These are phyloP conservation scores for Myiotriccus ornatus DNA, from an alignment of 2,797 vertebrate genomes.

Conservation along the genomic window DNA sequence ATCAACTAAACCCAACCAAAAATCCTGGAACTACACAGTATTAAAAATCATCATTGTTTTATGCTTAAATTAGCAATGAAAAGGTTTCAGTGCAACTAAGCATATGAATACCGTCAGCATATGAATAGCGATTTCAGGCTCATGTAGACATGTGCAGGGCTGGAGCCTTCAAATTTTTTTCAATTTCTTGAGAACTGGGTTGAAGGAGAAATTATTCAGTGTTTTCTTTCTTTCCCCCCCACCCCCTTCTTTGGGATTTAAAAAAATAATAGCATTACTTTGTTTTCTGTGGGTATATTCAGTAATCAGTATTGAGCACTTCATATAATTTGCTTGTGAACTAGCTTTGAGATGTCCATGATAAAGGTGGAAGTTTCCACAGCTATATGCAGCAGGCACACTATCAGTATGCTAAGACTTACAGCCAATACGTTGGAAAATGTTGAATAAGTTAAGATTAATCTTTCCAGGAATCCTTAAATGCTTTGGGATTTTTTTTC, in stretches of 20 bases:
- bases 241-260: neutral
- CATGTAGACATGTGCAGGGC: neutral
- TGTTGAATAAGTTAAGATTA: neutral
- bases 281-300: neutral
- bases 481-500: neutral
- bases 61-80: neutral
- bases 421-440: neutral
- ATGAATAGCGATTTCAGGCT: neutral
- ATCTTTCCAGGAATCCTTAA: neutral
- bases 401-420: neutral
- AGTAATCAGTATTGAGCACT: neutral
- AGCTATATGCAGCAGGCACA: neutral
- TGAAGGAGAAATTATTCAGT: neutral
- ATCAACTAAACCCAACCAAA: neutral
- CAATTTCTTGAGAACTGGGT: neutral
- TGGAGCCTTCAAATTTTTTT: neutral
- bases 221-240: accelerated
- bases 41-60: neutral
- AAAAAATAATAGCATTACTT: neutral
- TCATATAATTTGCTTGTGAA: neutral
- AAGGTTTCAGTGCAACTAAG: neutral
- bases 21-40: neutral
- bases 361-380: neutral
- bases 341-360: neutral
- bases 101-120: neutral